Evolutionary conservation across 2,888 invertebrate species (phyloP).

Genomic region (Drosophila sordidula): DNA sequence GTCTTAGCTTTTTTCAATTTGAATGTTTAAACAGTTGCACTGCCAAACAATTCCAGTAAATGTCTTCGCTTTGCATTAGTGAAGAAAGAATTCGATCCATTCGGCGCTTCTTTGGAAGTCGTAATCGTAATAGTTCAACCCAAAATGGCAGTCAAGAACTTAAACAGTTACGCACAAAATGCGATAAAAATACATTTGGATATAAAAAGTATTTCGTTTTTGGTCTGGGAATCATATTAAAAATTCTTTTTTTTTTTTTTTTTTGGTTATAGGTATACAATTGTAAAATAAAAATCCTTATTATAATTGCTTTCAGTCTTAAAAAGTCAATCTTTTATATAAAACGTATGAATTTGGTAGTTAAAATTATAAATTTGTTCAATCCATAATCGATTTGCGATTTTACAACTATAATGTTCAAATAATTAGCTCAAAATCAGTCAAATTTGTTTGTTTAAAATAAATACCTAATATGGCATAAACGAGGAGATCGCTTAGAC

Average conservation of each 20-base stretch:
- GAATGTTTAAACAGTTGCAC: conserved; percentile 61
- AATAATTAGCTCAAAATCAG: conserved; percentile 48
- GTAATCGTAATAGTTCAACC: conserved; percentile 12
- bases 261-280: conserved; percentile 50
- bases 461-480: conserved; percentile 60
- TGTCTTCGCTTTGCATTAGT: conserved; percentile 32
- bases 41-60: conserved; percentile 44
- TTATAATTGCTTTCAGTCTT: conserved; percentile 65
- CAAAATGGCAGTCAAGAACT: conserved; percentile 27
- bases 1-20: conserved; percentile 37
- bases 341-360: conserved; percentile 25
- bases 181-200: conserved; percentile 51
- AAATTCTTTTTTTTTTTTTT: conserved; percentile 16
- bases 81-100: conserved; percentile 8
- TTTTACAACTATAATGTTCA: conserved; percentile 17
- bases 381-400: conserved; percentile 25
- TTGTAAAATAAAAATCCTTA: conserved; percentile 48
- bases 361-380: conserved; percentile 24
- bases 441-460: conserved; percentile 46
- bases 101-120: conserved; percentile 17
- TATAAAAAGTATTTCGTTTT: conserved; percentile 54
- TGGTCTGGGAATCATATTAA: conserved; percentile 60
- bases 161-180: conserved; percentile 26
- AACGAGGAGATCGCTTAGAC: conserved; percentile 53
- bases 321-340: conserved; percentile 47